Base-by-base conservation (phyloP, 2,888 invertebrate genomes). In the Ophonus ardosiacus region DNA sequence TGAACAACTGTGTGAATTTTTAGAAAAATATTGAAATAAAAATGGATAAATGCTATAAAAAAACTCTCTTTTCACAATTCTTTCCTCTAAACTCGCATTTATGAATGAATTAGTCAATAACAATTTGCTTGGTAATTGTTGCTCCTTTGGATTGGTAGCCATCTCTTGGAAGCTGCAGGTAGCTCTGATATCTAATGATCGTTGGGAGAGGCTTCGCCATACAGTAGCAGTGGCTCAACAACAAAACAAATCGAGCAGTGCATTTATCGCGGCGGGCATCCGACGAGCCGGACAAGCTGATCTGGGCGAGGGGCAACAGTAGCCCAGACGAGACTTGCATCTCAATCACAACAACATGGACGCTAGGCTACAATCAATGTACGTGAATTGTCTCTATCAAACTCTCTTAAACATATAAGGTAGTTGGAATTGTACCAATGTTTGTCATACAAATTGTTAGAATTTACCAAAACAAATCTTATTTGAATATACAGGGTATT, bases 191-290 rank as follows among this genome's bases (percentile, higher is more conserved):
- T 74, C 71, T 74, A 74, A 74, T 74, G 71, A 74, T 74, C 71
- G 18, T 40, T 74, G 71, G 71, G 71, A 74, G 71, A 74, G 71
- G 71, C 71, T 7, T 15, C 31, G 10, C 65, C n/a, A 43, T 38
- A n/a, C 24, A 18, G 24, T 68, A 24, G 68, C 68, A 38, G 15
- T 68, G 68, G 68, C 68, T 68, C 40, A 74, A 88, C 89, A 89
- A 89, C 89, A 89, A 90, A 88, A 90, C 89, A 89, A 90, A 89
- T 88, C 89, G 89, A 89, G 89, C 88, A 89, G 88, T 89, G 90
- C 90, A 90, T 90, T 90, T 90, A 90, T 90, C 90, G 90, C 65
- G 63, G 65, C 84, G 63, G 63, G 63, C 84, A 84, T 84, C 78
- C 84, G 51, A 15, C 17, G 15, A 61, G 24, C 68, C 68, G 56